Base-by-base conservation (phyloP, 1,140 invertebrate species). In the Nylanderia fulva region DNA sequence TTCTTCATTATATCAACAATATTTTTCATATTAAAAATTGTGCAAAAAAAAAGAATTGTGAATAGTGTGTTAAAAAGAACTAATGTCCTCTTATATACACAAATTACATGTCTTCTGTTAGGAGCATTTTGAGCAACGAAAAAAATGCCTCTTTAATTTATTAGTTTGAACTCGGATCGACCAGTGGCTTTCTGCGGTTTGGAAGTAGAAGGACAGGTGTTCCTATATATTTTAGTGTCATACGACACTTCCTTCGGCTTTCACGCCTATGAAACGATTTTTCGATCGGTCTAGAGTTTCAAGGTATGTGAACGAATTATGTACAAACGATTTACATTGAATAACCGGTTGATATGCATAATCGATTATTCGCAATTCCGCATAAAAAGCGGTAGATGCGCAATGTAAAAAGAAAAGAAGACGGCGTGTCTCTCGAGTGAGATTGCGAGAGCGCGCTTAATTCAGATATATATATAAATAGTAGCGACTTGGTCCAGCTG, bases 291-390 rank as follows among this genome's bases (percentile, higher is more conserved):
- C 66, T 36, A 18, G 36, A 11, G 18, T 75, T 36, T 29, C 33
- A 21, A 52, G 54, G 7, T 15, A 56, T 79, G 18, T 48, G 45
- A 48, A 48, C 33, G 42, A 69, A 71, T 80, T 56, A 27, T 66
- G 66, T 82, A 82, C 77, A 82, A 82, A 82, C 36, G 36, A 71
- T 8, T 77, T 48, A 54, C 76, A 54, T 36, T 60, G 77, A 24
- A 45, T 56, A 45, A 68, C 64, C 24, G 75, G 33, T 80, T 24
- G 33, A 69, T n/a, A n/a, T 33, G 36, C 52, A 48, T 48, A 33
- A 82, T 60, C 29, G 66, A 71, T 58, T 33, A n/a, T 42, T 52
- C 13, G 64, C 48, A 52, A 66, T 77, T 66, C 42, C 58, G 8
- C 60, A 7, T 11, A 18, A 27, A n/a, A 2, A 7, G 27, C 15